phyloP scores from a whole-genome alignment of 2,888 invertebrate species.

The Drosophila yooni region DNA sequence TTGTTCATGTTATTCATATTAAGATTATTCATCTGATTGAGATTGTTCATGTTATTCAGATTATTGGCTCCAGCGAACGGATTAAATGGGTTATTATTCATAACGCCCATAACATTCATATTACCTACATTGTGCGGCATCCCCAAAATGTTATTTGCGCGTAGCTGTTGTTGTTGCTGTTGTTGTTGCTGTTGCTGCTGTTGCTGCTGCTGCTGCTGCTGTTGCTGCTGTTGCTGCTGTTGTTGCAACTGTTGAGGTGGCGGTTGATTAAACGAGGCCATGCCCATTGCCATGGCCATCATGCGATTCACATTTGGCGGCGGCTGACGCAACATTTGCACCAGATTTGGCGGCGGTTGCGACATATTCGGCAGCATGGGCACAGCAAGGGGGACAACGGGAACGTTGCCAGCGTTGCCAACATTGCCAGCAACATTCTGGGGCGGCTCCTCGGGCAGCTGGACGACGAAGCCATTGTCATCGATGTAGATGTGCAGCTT shows the following conservation, averaged over 20 bases:
- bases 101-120: slow-evolving; percentile 33
- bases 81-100: slow-evolving; percentile 70
- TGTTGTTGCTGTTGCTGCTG: not conserved
- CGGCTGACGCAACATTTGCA: slow-evolving; percentile 75
- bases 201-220: not conserved
- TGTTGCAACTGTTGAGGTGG: slow-evolving; percentile 57
- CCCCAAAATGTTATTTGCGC: slow-evolving; percentile 44
- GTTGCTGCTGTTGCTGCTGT: not conserved
- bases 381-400: slow-evolving; percentile 4
- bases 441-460: slow-evolving; percentile 71
- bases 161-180: not conserved
- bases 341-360: slow-evolving; percentile 76
- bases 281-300: slow-evolving; percentile 79
- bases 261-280: slow-evolving; percentile 79
- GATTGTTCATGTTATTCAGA: slow-evolving; percentile 21
- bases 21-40: not conserved
- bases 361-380: slow-evolving; percentile 76
- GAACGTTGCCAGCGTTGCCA: not conserved
- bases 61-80: slow-evolving; percentile 58
- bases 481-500: slow-evolving; percentile 88
- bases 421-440: slow-evolving; percentile 19
- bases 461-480: slow-evolving; percentile 87
- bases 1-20: slow-evolving; percentile 29
- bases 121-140: slow-evolving; percentile 39
- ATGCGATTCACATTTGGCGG: slow-evolving; percentile 75